Base-by-base conservation (phyloP, 2,888 invertebrate species). In the Archaeoteleia sp. region DNA sequence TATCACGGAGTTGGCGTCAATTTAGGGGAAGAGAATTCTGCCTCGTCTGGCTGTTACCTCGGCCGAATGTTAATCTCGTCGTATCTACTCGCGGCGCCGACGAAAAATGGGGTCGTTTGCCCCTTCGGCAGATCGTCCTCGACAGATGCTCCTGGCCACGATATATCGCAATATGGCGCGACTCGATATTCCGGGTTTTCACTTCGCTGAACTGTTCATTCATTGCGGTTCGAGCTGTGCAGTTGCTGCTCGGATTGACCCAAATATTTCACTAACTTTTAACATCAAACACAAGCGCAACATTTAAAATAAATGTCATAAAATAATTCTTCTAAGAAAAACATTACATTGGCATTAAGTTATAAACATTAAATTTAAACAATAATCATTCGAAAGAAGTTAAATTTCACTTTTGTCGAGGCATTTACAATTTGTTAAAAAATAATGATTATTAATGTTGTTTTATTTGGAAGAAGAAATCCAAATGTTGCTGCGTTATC, bases 1-100 rank as follows among this genome's bases (percentile, higher is more conserved):
- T 81, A 81, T 77, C 78, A 76, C 73, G 71, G 70, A 76, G 76
- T 78, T 78, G 73, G 71, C 73, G 71, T 75, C 75, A 79, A 76
- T 80, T 78, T 49, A 51, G 57, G 29, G 39, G 37, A 49, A 63
- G 45, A 48, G n/a, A n/a, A n/a, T n/a, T 62, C 63, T 66, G 68
- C 65, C 66, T 69, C 69, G 72, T 65, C 68, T 68, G 72, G 71
- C 70, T 73, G 74, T 74, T 76, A 74, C 72, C 73, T 74, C 71
- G 70, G 68, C 70, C 74, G 65, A 74, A 75, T 74, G 75, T 74
- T 78, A 76, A 77, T 78, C 73, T 73, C 25, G 54, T 25, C 40
- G 61, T 46, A 46, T 53, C 53, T 53, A 61, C 61, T 62, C 54
- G 27, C 53, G 35, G 23, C 17, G 42, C 35, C 48, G 42, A 62